Evolutionary conservation across 23 tunicate genomes (phyloP).

Genomic region (Phallusia fumigata): DNA sequence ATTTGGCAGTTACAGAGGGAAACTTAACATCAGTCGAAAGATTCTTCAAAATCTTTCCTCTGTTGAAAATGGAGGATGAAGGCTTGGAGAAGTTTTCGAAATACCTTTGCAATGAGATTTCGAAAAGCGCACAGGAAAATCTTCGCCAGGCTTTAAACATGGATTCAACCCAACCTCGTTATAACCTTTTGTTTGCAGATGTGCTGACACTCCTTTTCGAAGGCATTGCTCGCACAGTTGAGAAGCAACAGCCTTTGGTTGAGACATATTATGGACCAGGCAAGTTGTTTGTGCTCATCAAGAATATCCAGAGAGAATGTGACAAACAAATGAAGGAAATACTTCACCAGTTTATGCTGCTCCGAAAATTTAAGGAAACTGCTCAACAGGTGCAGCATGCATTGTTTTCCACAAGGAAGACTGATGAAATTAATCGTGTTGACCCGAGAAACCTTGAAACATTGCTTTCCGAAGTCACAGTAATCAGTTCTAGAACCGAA

Average conservation of each 20-base stretch:
- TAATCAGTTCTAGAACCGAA: slow-evolving; percentile 81
- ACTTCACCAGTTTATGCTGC: slow-evolving; percentile 40
- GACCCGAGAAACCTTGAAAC: slow-evolving; percentile 87
- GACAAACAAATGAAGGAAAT: slow-evolving; percentile 65
- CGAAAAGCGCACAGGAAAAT: slow-evolving; percentile 80
- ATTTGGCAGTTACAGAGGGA: slow-evolving; percentile 65
- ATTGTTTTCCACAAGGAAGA: slow-evolving; percentile 38
- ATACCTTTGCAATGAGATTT: slow-evolving; percentile 73
- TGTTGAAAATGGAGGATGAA: slow-evolving; percentile 89
- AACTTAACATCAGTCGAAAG: slow-evolving; percentile 72
- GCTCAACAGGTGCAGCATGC: slow-evolving; percentile 73
- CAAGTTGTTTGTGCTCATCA: slow-evolving; percentile 74
- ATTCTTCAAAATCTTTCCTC: slow-evolving; percentile 89
- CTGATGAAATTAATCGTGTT: slow-evolving; percentile 43
- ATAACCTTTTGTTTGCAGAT: slow-evolving; percentile 80
- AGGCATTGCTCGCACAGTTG: slow-evolving; percentile 89
- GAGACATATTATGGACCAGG: slow-evolving; percentile 99
- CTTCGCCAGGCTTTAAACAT: slow-evolving; percentile 67
- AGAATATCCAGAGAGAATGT: slow-evolving; percentile 85
- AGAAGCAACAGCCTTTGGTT: slow-evolving; percentile 94
- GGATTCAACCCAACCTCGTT: slow-evolving; percentile 36
- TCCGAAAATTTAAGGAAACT: slow-evolving; percentile 49
- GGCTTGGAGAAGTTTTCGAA: slow-evolving; percentile 79
- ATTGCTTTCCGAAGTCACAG: slow-evolving; percentile 77
- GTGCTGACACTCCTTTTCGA: slow-evolving; percentile 81